Evolutionary conservation across 2,113 vertebrate species (phyloP).

Genomic region (Phylloscopus trochilus): DNA sequence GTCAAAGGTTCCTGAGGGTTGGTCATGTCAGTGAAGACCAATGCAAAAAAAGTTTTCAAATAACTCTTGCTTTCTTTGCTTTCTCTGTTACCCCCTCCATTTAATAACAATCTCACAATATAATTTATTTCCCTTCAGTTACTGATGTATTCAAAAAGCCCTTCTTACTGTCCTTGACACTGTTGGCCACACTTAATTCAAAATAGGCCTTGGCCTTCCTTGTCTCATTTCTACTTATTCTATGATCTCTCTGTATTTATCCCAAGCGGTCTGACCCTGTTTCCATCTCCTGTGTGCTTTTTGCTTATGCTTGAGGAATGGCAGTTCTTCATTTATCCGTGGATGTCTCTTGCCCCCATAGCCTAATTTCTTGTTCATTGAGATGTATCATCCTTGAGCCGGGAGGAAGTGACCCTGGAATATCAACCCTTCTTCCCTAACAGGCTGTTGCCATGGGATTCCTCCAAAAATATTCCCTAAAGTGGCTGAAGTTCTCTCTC

Average conservation of each 20-base stretch:
- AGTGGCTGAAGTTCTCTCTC: background rate
- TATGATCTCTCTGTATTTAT: background rate
- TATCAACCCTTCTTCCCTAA: background rate
- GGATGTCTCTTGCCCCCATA: background rate
- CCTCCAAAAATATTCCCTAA: background rate
- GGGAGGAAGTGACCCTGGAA: background rate
- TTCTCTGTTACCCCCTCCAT: no score
- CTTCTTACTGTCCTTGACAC: background rate
- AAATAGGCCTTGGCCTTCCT: background rate
- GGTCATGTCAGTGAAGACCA: background rate
- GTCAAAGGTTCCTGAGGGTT: background rate
- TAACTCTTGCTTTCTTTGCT: background rate
- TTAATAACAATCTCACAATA: background rate
- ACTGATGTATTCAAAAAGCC: background rate
- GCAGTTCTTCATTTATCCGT: background rate
- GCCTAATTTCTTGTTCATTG: background rate
- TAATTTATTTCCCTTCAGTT: background rate
- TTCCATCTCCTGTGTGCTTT: background rate
- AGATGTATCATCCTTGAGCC: fast-evolving
- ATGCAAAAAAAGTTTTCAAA: background rate
- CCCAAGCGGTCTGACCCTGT: background rate
- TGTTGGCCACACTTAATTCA: background rate
- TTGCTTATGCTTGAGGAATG: background rate
- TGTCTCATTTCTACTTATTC: background rate
- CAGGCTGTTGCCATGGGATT: background rate